Evolutionary conservation across 2,113 vertebrate species (phyloP), one percentile per base, ranked within the genome.

Genomic region (Tragelaphus scriptus): DNA sequence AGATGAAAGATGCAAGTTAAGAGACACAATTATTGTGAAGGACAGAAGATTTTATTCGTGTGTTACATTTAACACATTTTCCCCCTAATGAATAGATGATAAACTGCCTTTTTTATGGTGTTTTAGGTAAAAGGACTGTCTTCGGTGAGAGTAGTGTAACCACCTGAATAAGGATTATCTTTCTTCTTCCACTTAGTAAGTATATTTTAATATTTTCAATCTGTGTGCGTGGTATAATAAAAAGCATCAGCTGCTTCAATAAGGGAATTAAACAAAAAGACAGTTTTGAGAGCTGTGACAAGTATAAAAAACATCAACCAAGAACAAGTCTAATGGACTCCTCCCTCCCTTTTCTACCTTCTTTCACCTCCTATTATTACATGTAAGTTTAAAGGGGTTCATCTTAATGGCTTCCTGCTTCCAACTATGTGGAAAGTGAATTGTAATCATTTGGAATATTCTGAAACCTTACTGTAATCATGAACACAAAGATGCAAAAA

Each of bases 1-100:
- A 23, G 25, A 88, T 71, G 44, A 91, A 85, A 91, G 44, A 91
- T 91, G 91, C 95, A 95, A 95, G 23, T 91, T 89, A 88, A 96
- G 36, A 86, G 79, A 85, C 23, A 63, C 26, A 51, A 44, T 51
- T 51, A 40, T 40, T 40, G 40, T 40, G 49, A 96, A 85, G 44
- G 23, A 87, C 17, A 12, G 28, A 79, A 53, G 23, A 26, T 68
- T 85, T 87, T 86, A 82, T 90, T n/a, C 47, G 16, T 65, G 26
- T 85, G 19, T 71, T 95, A 85, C 90, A 92, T 87, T 36, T 89
- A 56, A 53, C 30, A 40, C 30, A 30, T 75, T 68, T 90, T 80
- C 68, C 61, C 40, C 2, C 77, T 84, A 59, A 84, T 51, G 14
- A 40, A 56, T 47, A 75, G 59, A 88, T 82, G 81, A 88, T 81